A percentile compares a stretch with the other conserved stretches of the same genome.
Evolutionary conservation across 2,797 vertebrate genomes (phyloP).

Genomic region (Microtus agrestis): DNA sequence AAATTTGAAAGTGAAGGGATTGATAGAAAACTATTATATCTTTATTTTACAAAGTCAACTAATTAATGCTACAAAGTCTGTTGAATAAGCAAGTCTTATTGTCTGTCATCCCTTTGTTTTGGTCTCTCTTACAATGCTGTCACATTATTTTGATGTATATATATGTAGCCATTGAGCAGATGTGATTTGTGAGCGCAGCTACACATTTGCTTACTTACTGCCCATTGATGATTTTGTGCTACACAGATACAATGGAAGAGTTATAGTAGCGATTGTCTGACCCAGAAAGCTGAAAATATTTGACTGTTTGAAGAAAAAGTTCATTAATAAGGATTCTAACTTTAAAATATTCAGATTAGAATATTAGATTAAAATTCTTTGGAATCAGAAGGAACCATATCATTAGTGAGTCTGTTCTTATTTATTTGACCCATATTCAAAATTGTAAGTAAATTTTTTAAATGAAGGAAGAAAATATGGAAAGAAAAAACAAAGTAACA

Average conservation of each 20-base stretch:
- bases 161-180: background rate
- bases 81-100: background rate
- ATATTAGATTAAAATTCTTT: background rate
- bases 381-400: background rate
- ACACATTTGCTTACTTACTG: background rate
- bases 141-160: background rate
- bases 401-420: background rate
- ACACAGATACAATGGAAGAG: background rate
- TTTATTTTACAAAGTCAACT: background rate
- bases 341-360: slow-evolving; percentile 27
- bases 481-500: background rate
- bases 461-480: background rate
- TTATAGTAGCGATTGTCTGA: background rate
- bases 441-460: background rate
- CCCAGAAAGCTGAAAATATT: background rate
- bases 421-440: background rate
- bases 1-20: background rate
- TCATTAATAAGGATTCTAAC: background rate
- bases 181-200: background rate
- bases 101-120: background rate
- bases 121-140: background rate
- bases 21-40: background rate
- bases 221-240: background rate
- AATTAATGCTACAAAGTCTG: background rate
- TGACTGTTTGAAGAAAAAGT: background rate